Evolutionary conservation across 2,888 invertebrate genomes (phyloP), one percentile per base, ranked within the genome.

Genomic region (Cosmorhoe ocellata): DNA sequence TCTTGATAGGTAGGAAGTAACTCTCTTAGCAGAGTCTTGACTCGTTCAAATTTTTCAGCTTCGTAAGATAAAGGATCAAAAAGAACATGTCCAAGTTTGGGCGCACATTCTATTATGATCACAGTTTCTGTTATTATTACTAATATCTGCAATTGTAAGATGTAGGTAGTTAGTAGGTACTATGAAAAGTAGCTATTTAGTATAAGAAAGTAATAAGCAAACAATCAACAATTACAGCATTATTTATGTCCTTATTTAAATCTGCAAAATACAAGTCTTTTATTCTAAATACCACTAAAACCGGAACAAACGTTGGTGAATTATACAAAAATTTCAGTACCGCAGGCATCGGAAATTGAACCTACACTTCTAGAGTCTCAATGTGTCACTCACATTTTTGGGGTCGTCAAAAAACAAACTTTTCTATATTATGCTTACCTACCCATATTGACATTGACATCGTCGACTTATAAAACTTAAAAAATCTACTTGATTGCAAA

Each of bases 11-110:
- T 28, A 38, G 33, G 8, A 3, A 33, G n/a, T 1, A 34, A 10
- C 18, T 52, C 39, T 5, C 22, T 30, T 18, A 47, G 11, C 5
- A 43, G 28, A 13, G 39, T 11, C 13, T 52, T 39, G 26, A 51
- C 9, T 28, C 14, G 28, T 8, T 51, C 27, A 30, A 62, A 31
- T 30, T 62, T 30, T 27, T 61, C 59, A 13, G 69, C 61, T 66
- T 76, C 74, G 40, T 63, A 64, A 22, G 44, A 49, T 40, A 76
- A 42, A 6, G 73, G 72, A 50, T 80, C 76, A 38, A 66, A 65
- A 11, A 71, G 36, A 22, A 65, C 37, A 45, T 69, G 60, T 1
- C 71, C 71, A 27, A 81, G 61, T 58, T 75, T 80, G 1, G 83
- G 79, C 32, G 74, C 74, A 51, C 78, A 42, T 27, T 34, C 67